A percentile compares a stretch with the other conserved stretches of the same genome.
Evolutionary conservation across 2,888 invertebrate species (phyloP).

Genomic region (Leucophora obtusa): DNA sequence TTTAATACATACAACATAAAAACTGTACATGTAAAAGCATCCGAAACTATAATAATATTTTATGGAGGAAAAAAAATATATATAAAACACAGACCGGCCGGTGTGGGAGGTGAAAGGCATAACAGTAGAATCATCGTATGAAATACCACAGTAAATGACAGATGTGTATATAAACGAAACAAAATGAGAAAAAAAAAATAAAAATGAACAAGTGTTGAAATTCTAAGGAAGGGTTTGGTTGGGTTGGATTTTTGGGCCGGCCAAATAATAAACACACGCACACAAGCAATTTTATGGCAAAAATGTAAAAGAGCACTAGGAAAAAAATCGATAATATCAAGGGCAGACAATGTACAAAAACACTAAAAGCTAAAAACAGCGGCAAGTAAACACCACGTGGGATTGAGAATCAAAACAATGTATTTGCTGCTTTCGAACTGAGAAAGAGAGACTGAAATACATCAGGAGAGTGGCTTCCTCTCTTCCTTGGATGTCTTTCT

Average conservation of each 20-base stretch:
- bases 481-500: background rate
- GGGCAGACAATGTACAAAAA: slow-evolving; percentile 77
- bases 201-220: background rate
- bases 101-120: background rate
- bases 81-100: background rate
- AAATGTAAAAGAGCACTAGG: slow-evolving; percentile 45
- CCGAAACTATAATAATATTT: slow-evolving; percentile 34
- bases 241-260: background rate
- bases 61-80: background rate
- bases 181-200: background rate
- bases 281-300: background rate
- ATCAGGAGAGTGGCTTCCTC: background rate
- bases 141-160: slow-evolving; percentile 5
- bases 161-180: background rate
- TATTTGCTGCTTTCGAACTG: background rate
- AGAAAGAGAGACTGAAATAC: background rate
- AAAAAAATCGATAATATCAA: slow-evolving; percentile 78
- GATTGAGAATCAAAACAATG: slow-evolving; percentile 60
- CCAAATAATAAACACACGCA: background rate
- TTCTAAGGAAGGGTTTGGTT: background rate
- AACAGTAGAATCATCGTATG: background rate
- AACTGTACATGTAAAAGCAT: slow-evolving; percentile 52
- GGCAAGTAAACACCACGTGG: slow-evolving; percentile 63
- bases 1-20: background rate
- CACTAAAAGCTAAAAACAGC: slow-evolving; percentile 55